A percentile compares a stretch with the other conserved stretches of the same genome.
Conservation (phyloP, 2,888 invertebrate genomes). For the Fissipunctia ypsillon region DNA sequence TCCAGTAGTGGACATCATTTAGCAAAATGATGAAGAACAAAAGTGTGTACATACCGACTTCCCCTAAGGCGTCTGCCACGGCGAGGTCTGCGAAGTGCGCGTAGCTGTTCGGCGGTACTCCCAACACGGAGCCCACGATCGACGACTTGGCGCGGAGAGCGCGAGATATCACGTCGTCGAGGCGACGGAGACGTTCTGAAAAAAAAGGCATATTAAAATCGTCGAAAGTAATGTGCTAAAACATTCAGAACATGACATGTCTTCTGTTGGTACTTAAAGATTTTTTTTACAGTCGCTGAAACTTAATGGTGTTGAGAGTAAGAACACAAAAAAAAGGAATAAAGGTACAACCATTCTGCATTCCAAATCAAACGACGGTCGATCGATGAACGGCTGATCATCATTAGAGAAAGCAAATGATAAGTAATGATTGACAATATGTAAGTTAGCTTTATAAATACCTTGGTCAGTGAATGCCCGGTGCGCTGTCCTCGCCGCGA, state of each 20-base stretch:
- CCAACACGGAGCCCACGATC: constrained; percentile 78
- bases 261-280: no score
- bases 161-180: constrained; percentile 80
- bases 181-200: constrained; percentile 83
- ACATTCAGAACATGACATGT: background rate
- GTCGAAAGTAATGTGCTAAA: background rate
- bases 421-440: no score
- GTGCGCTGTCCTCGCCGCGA: constrained; percentile 46
- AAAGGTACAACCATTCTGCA: no score
- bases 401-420: no score
- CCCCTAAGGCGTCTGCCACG: constrained; percentile 81
- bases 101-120: constrained; percentile 76
- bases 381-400: no score
- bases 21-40: background rate
- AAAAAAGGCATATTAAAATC: background rate
- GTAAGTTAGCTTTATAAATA: constrained; percentile 35
- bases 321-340: no score
- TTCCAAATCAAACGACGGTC: no score
- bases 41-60: constrained; percentile 73
- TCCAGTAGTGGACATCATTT: background rate
- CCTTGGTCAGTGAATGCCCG: constrained; percentile 74
- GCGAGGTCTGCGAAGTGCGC: constrained; percentile 82
- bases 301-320: no score
- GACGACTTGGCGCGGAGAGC: constrained; percentile 81
- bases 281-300: no score